Evolutionary conservation across 2,113 vertebrate genomes (phyloP).

Genomic region (Cavia aperea): DNA sequence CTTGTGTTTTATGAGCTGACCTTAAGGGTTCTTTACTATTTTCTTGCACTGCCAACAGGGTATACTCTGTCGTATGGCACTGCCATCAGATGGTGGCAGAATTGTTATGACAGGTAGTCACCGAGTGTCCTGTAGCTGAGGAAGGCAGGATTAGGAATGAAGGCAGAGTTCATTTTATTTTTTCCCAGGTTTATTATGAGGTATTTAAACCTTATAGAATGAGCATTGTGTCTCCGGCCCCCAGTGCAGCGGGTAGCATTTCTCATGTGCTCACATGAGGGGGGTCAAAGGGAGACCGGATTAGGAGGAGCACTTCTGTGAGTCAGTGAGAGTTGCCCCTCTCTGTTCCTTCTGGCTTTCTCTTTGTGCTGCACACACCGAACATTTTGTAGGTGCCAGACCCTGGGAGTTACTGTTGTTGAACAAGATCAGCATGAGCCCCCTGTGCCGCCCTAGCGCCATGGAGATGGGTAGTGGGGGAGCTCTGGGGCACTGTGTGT

Average conservation of each 20-base stretch:
- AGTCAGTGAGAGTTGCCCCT: background rate
- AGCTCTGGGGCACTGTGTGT: background rate
- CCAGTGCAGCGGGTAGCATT: background rate
- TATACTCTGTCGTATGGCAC: background rate
- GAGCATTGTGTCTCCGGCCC: background rate
- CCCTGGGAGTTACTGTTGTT: background rate
- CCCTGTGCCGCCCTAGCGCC: background rate
- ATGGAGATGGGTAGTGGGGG: background rate
- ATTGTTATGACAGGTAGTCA: background rate
- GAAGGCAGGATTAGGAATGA: background rate
- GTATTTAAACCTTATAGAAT: background rate
- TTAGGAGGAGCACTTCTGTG: background rate
- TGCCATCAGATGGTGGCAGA: background rate
- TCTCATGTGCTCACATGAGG: background rate
- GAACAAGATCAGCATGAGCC: background rate
- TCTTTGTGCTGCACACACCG: background rate
- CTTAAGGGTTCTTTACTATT: background rate
- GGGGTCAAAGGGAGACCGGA: background rate
- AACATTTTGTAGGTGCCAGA: background rate
- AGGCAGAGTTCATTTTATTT: constrained; percentile 12
- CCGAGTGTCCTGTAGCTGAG: background rate
- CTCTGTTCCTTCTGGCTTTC: background rate
- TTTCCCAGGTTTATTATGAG: background rate
- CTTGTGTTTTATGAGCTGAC: background rate
- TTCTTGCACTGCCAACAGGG: background rate